Conservation (phyloP, 2,888 invertebrate genomes). For the Meghimatium bilineatum region DNA sequence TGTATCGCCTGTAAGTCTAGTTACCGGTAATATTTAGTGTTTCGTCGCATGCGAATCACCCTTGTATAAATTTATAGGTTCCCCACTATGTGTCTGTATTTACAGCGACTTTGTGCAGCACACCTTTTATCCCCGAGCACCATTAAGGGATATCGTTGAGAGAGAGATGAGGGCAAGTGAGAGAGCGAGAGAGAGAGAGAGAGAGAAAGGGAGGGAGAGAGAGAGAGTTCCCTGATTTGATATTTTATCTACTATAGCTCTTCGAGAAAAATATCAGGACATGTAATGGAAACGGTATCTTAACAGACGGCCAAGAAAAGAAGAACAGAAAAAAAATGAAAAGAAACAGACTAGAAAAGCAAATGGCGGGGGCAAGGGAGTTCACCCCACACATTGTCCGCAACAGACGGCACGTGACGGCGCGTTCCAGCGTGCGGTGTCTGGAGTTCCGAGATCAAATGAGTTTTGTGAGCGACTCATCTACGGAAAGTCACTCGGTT, state of each 20-base stretch:
- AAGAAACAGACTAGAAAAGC: background rate
- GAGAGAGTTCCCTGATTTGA: background rate
- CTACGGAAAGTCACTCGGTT: conserved; percentile 12
- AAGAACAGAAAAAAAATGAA: background rate
- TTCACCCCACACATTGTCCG: background rate
- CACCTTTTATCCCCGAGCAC: no score
- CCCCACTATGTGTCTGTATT: no score
- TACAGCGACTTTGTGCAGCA: no score
- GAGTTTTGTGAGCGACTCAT: background rate
- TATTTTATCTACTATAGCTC: background rate
- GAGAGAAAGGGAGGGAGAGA: no score
- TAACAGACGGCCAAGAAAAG: background rate
- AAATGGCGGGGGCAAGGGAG: background rate
- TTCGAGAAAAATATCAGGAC: background rate
- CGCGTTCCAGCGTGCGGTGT: background rate
- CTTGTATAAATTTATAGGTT: no score
- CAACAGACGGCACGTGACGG: conserved; percentile 16
- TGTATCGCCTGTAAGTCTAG: no score
- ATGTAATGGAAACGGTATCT: background rate
- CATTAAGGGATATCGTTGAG: no score
- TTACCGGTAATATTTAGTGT: no score
- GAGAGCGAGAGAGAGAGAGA: no score
- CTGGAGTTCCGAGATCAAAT: background rate
- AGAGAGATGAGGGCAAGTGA: no score
- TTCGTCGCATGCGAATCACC: no score